Base-by-base conservation (phyloP, 1,140 invertebrate species). In the Danaus plexippus region DNA sequence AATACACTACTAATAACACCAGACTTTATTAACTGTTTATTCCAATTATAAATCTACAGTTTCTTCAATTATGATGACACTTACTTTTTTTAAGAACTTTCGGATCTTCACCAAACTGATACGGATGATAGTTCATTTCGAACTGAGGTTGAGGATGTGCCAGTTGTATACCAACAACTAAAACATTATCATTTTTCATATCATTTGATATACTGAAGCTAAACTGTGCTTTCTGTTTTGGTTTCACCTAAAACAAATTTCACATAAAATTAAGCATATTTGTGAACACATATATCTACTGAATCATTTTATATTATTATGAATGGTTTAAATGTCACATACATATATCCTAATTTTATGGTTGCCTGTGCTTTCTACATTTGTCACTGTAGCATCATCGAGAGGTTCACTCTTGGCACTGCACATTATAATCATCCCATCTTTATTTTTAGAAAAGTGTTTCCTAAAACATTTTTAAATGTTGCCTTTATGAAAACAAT, bases 121-220 rank as follows among this genome's bases (percentile, higher is more conserved):
- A 80, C 7, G 67, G 69, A 57, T 80, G 67, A 5, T 74, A 40
- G 13, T 63, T 61, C 53, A 77, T 69, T 32, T 45, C 0, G 51
- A 77, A 82, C 8, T 77, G 72, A 4, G 68, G 69, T 22, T 82
- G 79, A 0, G 79, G 79, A 55, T 82, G 79, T 0, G 65, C 72
- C 32, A 80, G 52, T 8, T 72, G 64, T 10, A 79, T 53, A 9
- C 77, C 77, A 53, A 80, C 57, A 11, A 82, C 52, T 8, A 72
- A 18, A 1, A 80, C 44, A 59, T 75, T 66, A 47, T 82, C 73
- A 52, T 68, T 73, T 11, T 54, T 75, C 68, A 73, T 68, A 41
- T 78, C 73, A 70, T 77, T 82, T 12, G 9, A 61, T 0, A 82
- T 67, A 9, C 49, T 63, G 47, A 78, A 82, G 22, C 44, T 52